phyloP scores from a whole-genome alignment of 2,888 invertebrate genomes.

The Microdon myrmicae region DNA sequence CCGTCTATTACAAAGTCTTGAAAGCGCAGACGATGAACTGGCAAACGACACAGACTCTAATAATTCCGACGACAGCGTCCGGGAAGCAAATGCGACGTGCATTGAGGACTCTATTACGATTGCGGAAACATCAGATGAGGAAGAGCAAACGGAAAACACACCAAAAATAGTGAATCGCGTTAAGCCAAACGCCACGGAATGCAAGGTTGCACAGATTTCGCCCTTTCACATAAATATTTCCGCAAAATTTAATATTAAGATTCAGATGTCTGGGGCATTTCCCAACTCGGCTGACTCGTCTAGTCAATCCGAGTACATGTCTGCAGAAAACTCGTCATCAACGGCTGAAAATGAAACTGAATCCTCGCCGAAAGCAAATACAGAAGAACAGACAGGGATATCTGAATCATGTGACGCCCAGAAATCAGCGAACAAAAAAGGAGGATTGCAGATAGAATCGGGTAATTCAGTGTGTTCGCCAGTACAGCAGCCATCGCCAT shows the following conservation, averaged over 20 bases:
- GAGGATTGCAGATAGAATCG: too few species aligned
- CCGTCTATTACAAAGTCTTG: too few species aligned
- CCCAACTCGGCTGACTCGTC: conserved; percentile 14
- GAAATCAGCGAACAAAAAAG: too few species aligned
- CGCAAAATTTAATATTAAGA: conserved; percentile 65
- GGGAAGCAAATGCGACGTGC: conserved; percentile 7
- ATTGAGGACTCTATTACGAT: conserved; percentile 60
- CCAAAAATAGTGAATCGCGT: background rate
- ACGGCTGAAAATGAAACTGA: conserved; percentile 23
- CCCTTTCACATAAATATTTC: conserved; percentile 63
- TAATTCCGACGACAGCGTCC: conserved; percentile 21
- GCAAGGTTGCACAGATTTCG: conserved; percentile 11
- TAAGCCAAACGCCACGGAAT: background rate
- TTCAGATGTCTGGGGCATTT: conserved; percentile 58
- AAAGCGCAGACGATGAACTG: conserved; percentile 4
- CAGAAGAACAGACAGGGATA: too few species aligned
- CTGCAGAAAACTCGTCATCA: conserved; percentile 9
- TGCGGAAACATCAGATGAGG: conserved; percentile 60
- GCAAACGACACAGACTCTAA: too few species aligned
- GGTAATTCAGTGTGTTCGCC: too few species aligned
- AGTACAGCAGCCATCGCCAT: too few species aligned
- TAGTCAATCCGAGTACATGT: conserved; percentile 12
- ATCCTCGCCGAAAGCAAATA: conserved; percentile 35
- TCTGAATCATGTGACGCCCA: too few species aligned
- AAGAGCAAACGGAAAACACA: background rate